phyloP scores from a whole-genome alignment of 2,888 invertebrate genomes.

The Ferdinandea cuprea region DNA sequence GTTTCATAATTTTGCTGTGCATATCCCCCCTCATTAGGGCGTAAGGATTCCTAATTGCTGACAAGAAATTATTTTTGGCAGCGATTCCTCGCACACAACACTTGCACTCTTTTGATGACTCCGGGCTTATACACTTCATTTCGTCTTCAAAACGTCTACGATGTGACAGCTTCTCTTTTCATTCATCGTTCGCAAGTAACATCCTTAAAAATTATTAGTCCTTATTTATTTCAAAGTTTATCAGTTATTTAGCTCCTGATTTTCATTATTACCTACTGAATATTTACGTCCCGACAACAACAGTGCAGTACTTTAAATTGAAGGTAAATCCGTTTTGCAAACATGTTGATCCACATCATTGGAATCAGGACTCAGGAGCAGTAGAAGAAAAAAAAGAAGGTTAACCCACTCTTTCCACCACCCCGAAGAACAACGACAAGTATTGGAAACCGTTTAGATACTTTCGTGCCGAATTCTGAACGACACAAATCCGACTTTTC shows the following conservation, averaged over 20 bases:
- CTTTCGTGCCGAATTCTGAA: constrained; percentile 68
- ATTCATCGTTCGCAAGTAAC: background rate
- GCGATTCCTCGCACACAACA: background rate
- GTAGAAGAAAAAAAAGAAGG: background rate
- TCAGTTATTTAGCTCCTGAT: background rate
- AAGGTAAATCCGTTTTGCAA: constrained; percentile 67
- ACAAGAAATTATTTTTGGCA: constrained; percentile 8
- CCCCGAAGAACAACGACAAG: constrained; percentile 20
- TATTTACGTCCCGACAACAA: constrained; percentile 29
- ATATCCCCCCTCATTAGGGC: constrained; percentile 18
- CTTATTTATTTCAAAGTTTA: background rate
- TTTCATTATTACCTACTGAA: constrained; percentile 14
- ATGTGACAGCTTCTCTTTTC: background rate
- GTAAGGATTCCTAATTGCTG: constrained; percentile 37
- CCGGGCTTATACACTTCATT: background rate
- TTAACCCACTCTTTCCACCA: constrained; percentile 15
- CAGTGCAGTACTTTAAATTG: constrained; percentile 59
- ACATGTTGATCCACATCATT: constrained; percentile 70
- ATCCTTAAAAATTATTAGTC: too few species aligned
- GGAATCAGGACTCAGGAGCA: constrained; percentile 39
- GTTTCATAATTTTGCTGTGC: constrained; percentile 4
- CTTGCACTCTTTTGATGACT: background rate
- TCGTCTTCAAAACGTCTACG: background rate
- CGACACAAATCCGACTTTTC: constrained; percentile 68
- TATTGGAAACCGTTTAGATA: constrained; percentile 70